Evolutionary conservation across 2,113 vertebrate genomes (phyloP).

Genomic region (Laterallus jamaicensis): DNA sequence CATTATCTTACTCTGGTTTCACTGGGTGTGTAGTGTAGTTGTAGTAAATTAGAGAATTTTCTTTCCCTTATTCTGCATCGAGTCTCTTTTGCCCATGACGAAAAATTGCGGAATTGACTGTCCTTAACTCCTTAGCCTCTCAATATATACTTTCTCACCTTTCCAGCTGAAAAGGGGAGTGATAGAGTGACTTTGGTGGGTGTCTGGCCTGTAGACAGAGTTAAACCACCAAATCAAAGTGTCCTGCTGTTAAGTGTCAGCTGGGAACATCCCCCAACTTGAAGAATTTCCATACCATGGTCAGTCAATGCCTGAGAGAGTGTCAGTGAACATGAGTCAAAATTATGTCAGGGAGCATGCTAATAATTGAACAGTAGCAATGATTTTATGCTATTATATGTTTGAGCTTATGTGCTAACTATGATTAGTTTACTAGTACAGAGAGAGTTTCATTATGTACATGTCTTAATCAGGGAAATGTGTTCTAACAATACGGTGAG

Average conservation of each 20-base stretch:
- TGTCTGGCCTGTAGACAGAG: too few species aligned
- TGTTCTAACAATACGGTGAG: not conserved
- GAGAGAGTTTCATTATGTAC: not conserved
- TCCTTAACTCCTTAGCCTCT: too few species aligned
- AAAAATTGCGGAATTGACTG: too few species aligned
- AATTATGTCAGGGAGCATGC: not conserved
- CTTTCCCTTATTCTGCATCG: too few species aligned
- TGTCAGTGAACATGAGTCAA: not conserved
- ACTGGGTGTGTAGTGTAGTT: too few species aligned
- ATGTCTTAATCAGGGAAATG: not conserved
- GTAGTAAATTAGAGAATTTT: too few species aligned
- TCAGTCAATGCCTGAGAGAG: not conserved
- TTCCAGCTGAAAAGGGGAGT: too few species aligned
- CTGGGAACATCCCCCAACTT: not conserved
- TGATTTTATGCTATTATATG: not conserved
- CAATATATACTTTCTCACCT: too few species aligned
- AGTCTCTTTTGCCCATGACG: too few species aligned
- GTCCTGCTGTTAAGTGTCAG: not conserved
- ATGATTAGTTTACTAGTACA: not conserved
- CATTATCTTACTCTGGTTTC: too few species aligned
- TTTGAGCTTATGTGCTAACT: not conserved
- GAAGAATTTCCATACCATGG: not conserved
- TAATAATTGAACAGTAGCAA: not conserved
- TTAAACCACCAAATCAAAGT: not conserved
- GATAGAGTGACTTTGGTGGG: too few species aligned